Conservation (phyloP, 2,888 invertebrate species). For the Trachelus iudaicus region DNA sequence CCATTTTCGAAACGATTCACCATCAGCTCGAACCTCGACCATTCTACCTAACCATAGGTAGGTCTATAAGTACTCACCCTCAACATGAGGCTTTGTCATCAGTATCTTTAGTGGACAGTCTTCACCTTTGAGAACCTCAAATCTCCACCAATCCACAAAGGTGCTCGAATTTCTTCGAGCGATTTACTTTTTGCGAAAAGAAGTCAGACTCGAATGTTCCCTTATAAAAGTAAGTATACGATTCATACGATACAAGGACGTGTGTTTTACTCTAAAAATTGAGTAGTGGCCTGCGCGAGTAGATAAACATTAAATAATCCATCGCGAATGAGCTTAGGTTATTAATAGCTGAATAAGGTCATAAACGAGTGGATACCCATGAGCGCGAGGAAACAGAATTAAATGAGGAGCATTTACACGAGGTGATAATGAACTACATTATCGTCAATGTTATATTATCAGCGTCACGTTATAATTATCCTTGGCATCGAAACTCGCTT, state of each 20-base stretch:
- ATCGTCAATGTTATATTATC: background rate
- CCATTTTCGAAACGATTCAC: slow-evolving; percentile 1
- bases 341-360: background rate
- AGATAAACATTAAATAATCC: background rate
- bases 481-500: background rate
- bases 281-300: background rate
- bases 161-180: background rate
- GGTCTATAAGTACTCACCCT: background rate
- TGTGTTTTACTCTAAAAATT: background rate
- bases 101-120: slow-evolving; percentile 32
- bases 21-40: background rate
- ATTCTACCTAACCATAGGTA: background rate
- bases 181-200: background rate
- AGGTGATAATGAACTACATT: background rate
- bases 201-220: background rate
- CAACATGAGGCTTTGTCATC: slow-evolving; percentile 16
- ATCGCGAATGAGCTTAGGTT: background rate
- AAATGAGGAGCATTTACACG: background rate
- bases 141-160: background rate
- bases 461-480: background rate
- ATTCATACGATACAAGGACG: background rate
- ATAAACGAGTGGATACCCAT: background rate
- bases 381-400: background rate
- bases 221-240: background rate
- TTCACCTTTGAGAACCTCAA: background rate